A percentile compares a stretch with the other conserved stretches of the same genome.
Conservation (phyloP, 2,888 invertebrate species). For the Aleiodes testaceus region DNA sequence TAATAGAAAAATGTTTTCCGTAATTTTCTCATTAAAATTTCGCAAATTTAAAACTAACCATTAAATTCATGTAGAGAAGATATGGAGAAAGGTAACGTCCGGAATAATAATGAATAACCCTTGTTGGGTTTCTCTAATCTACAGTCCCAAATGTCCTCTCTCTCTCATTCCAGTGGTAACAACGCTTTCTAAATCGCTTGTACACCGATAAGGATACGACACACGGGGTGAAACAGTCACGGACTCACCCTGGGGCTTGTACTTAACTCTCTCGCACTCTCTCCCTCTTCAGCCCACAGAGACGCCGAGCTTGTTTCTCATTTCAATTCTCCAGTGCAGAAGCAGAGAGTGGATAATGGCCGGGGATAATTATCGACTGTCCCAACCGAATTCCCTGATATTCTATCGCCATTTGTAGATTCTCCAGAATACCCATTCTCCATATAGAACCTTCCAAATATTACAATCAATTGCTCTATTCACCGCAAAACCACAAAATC, state of each 20-base stretch:
- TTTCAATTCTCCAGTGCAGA: slow-evolving; percentile 37
- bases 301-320: slow-evolving; percentile 1
- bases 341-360: slow-evolving; percentile 42
- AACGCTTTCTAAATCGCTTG: slow-evolving; percentile 47
- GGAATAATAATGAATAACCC: slow-evolving; percentile 42
- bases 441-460: background rate
- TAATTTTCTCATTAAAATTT: background rate
- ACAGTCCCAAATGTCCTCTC: slow-evolving; percentile 32
- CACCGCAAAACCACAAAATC: background rate
- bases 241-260: slow-evolving; percentile 34
- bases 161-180: slow-evolving; percentile 4
- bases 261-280: slow-evolving; percentile 22
- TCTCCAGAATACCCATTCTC: slow-evolving; percentile 15
- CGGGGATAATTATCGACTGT: slow-evolving; percentile 43
- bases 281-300: slow-evolving; percentile 13
- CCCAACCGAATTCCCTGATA: slow-evolving; percentile 10
- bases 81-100: slow-evolving; percentile 30
- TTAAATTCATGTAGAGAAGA: slow-evolving; percentile 17
- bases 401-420: background rate
- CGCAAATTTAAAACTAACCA: background rate
- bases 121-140: slow-evolving; percentile 40
- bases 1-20: background rate
- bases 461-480: slow-evolving; percentile 25
- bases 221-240: slow-evolving; percentile 39
- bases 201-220: slow-evolving; percentile 47